These are phyloP conservation scores for Pongo pygmaeus DNA, from an alignment of 2,113 vertebrate species.

Conservation along the genomic window DNA sequence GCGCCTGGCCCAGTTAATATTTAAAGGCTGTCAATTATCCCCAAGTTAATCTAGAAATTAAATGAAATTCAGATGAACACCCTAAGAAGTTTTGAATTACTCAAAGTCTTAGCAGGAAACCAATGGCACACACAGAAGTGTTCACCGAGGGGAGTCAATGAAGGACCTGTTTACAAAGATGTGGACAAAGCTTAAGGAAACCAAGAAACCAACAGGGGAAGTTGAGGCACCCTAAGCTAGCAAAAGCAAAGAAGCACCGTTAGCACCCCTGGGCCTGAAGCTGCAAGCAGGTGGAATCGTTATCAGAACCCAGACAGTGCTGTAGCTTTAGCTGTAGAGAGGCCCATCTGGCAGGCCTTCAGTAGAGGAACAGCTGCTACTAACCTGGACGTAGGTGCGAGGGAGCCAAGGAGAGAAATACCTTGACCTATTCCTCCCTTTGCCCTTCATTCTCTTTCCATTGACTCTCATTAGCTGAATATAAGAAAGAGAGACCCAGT, in stretches of 20 bases:
- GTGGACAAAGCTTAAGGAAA: background rate
- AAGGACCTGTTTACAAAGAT: background rate
- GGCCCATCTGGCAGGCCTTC: background rate
- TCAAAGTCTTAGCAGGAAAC: background rate
- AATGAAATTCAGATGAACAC: constrained; percentile 16
- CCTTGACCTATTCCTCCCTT: background rate
- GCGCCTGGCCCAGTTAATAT: background rate
- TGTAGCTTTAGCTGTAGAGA: background rate
- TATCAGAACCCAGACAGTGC: background rate
- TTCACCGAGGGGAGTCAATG: background rate
- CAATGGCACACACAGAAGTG: background rate
- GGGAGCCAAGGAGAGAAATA: background rate
- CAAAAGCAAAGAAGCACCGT: background rate
- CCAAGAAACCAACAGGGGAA: background rate
- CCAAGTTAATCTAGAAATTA: constrained; percentile 25
- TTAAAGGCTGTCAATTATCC: constrained; percentile 11
- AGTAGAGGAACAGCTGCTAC: background rate
- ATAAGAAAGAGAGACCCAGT: background rate
- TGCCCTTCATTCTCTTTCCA: background rate
- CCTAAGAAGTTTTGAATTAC: background rate
- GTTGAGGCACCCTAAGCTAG: background rate
- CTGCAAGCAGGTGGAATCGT: background rate
- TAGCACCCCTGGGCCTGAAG: background rate
- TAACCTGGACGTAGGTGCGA: background rate
- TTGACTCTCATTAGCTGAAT: background rate